Percentiles rank a stretch among this genome's conserved stretches.
Evolutionary conservation across 2,888 invertebrate species (phyloP).

Genomic region (Dusona sp.): DNA sequence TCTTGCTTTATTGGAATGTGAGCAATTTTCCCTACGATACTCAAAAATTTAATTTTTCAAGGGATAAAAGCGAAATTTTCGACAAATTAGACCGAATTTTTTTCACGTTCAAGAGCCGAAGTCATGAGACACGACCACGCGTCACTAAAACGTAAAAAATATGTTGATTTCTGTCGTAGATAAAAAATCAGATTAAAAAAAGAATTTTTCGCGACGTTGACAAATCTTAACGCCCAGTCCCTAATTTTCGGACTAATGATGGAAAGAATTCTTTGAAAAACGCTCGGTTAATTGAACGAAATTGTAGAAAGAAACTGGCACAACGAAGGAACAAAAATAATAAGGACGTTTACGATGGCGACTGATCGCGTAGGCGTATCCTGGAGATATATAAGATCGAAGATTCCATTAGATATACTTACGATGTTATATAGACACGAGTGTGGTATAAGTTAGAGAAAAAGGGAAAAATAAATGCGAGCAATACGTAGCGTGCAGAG

Average conservation of each 20-base stretch:
- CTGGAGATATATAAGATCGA: slow-evolving; percentile 24
- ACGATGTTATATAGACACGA: background rate
- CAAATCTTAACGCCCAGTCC: background rate
- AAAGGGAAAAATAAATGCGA: slow-evolving; percentile 67
- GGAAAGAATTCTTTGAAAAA: background rate
- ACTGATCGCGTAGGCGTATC: slow-evolving; percentile 30
- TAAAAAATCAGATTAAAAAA: too few relatives aligned
- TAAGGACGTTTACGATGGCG: background rate
- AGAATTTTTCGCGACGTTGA: too few relatives aligned
- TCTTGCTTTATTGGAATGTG: too few relatives aligned
- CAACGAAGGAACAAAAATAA: background rate
- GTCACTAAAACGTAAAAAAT: too few relatives aligned
- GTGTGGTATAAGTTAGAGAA: slow-evolving; percentile 75
- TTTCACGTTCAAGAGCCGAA: too few relatives aligned
- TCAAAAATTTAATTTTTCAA: too few relatives aligned
- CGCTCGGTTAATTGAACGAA: background rate
- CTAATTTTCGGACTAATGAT: background rate
- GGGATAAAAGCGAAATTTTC: too few relatives aligned
- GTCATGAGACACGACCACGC: too few relatives aligned
- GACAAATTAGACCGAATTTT: too few relatives aligned
- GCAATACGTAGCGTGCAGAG: slow-evolving; percentile 66
- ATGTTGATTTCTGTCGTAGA: too few relatives aligned
- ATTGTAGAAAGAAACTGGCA: background rate
- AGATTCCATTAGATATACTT: slow-evolving; percentile 14
- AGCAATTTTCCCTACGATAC: too few relatives aligned